Percentiles rank a stretch among this genome's conserved stretches.
These are phyloP conservation scores for Anableps anableps DNA, from an alignment of 2,797 vertebrate species.

Conservation along the genomic window DNA sequence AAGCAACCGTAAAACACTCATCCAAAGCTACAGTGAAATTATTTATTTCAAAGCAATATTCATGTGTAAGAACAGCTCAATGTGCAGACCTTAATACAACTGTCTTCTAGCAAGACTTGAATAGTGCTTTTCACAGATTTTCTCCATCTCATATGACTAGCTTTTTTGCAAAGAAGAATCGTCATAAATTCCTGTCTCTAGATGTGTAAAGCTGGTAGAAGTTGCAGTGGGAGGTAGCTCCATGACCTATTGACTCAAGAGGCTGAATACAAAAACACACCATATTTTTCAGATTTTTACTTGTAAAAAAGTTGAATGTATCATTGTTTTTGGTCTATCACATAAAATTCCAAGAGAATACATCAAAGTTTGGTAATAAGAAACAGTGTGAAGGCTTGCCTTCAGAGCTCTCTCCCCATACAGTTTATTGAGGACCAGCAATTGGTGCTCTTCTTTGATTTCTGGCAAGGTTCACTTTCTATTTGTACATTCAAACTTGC, in stretches of 20 bases:
- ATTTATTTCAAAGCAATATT: not conserved
- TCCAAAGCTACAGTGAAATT: not conserved
- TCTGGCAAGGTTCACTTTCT: not conserved
- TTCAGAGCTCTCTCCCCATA: not conserved
- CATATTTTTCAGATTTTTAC: not conserved
- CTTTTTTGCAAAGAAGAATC: not conserved
- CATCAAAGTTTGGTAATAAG: not conserved
- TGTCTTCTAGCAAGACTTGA: not conserved
- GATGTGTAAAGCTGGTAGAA: not conserved
- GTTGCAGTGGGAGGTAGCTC: not conserved
- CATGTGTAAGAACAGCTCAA: not conserved
- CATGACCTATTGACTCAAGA: not conserved
- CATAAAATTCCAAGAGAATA: not conserved
- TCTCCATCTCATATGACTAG: not conserved
- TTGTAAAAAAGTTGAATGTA: not conserved
- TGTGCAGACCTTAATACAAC: not conserved
- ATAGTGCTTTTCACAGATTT: not conserved
- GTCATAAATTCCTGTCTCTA: not conserved
- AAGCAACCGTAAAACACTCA: not conserved
- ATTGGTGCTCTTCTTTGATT: slow-evolving; percentile 18
- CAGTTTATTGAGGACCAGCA: not conserved
- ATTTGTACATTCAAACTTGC: slow-evolving; percentile 12
- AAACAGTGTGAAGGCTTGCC: not conserved
- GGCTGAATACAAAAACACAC: not conserved
- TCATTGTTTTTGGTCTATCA: not conserved